Evolutionary conservation across 2,888 invertebrate species (phyloP).

Genomic region (Orthosia cruda): DNA sequence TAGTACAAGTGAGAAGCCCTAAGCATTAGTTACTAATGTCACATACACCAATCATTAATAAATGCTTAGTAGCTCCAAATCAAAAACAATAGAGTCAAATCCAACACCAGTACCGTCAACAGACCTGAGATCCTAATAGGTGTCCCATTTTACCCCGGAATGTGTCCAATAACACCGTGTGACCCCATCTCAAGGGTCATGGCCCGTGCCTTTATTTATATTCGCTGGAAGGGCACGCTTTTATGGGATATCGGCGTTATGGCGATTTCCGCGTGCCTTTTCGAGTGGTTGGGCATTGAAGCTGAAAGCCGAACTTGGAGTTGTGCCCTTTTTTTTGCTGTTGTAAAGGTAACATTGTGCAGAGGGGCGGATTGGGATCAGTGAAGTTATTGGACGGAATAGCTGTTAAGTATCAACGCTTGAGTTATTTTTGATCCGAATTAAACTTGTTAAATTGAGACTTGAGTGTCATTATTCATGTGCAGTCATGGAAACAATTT

Average conservation of each 20-base stretch:
- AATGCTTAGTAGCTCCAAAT: background rate
- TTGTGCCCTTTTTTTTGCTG: conserved; percentile 18
- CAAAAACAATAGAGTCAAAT: conserved; percentile 36
- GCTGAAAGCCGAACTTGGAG: conserved; percentile 42
- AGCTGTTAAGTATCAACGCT: conserved; percentile 2
- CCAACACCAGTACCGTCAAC: conserved; percentile 30
- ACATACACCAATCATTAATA: background rate
- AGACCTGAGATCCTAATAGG: conserved; percentile 51
- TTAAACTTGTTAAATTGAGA: background rate
- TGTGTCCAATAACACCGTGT: conserved; percentile 62
- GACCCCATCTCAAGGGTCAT: conserved; percentile 56
- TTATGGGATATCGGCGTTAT: conserved; percentile 62
- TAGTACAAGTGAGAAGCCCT: background rate
- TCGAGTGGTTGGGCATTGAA: conserved; percentile 41
- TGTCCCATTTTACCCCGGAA: conserved; percentile 58
- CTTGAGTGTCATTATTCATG: background rate
- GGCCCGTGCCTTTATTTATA: conserved; percentile 63
- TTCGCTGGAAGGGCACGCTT: conserved; percentile 52
- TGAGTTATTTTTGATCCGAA: background rate
- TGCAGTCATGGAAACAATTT: background rate
- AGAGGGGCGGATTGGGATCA: background rate
- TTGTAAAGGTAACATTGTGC: conserved; percentile 9
- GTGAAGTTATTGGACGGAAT: background rate
- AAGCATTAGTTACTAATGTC: background rate
- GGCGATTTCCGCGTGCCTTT: conserved; percentile 54